phyloP scores from a whole-genome alignment of 1,140 invertebrate species.

The Macrobrachium rosenbergii region DNA sequence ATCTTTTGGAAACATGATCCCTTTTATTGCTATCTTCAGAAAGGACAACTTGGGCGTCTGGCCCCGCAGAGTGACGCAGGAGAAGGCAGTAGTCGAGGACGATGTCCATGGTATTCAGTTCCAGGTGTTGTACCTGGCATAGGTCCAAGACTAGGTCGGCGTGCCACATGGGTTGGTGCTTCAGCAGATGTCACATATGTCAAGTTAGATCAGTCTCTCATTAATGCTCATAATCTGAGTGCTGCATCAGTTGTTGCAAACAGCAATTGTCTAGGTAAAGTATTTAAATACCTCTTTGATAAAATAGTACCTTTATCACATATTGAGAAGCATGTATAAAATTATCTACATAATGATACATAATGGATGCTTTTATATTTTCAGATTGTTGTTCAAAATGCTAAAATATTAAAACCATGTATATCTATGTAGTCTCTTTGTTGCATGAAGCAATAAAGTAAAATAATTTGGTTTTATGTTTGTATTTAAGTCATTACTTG shows the following conservation, averaged over 20 bases:
- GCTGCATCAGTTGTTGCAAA: slow-evolving; percentile 91
- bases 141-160: slow-evolving; percentile 79
- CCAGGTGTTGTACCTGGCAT: slow-evolving; percentile 86
- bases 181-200: slow-evolving; percentile 96
- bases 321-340: too few relatives aligned
- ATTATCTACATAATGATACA: too few relatives aligned
- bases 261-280: slow-evolving; percentile 68
- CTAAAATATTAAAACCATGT: too few relatives aligned
- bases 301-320: too few relatives aligned
- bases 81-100: slow-evolving; percentile 66
- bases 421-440: too few relatives aligned
- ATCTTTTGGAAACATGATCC: background rate
- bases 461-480: background rate
- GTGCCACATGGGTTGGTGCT: slow-evolving; percentile 93
- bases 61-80: slow-evolving; percentile 68
- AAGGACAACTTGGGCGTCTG: slow-evolving; percentile 88
- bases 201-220: slow-evolving; percentile 91
- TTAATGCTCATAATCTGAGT: slow-evolving; percentile 88
- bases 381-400: too few relatives aligned
- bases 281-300: background rate
- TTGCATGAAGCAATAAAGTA: background rate
- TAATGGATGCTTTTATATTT: too few relatives aligned
- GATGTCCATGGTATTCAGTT: slow-evolving; percentile 82
- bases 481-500: background rate
- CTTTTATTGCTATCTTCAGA: slow-evolving; percentile 70